Evolutionary conservation across 1,140 invertebrate genomes (phyloP), one percentile per base, ranked within the genome.

Genomic region (Augochlora pura): DNA sequence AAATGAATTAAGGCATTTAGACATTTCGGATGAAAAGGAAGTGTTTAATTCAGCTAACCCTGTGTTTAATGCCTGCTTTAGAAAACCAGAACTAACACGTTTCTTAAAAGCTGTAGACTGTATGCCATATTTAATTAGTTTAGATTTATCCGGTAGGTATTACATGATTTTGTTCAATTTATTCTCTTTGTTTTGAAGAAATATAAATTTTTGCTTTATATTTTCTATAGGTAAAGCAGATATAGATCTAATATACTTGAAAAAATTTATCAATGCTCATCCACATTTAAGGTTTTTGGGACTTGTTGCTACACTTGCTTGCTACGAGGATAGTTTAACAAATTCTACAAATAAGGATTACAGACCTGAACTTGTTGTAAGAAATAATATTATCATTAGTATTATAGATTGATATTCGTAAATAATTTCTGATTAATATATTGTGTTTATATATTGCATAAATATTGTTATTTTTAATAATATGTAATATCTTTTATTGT

Each of bases 81-180:
- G 88, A 63, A 91, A 90, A 88, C 92, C 88, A 87, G 93, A 93
- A 91, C 94, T 92, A 81, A 91, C 92, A 79, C 94, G 91, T 88
- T 94, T 90, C 85, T 93, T 91, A 16, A 92, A 94, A 80, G 88
- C 93, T 69, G 89, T 90, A 38, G 77, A 92, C 64, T 93, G 92
- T 84, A 93, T 96, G 88, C 95, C 95, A 38, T 89, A 95, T 86
- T 90, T 97, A 60, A 90, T 91, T 27, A 95, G 94, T 54, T 88
- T 97, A 71, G 96, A 97, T 91, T 94, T 97, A 83, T 96, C 96
- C 57, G 96, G 96, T 92, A 87, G 80, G 80, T 81, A 39, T 25
- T 39, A 63, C 4, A 52, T 32, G 18, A 23, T 75, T 12, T 42
- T 5, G 9, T 27, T 64, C 59, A 8, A 39, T 66, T 6, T 42